A percentile compares a stretch with the other conserved stretches of the same genome.
Conservation (phyloP, 2,113 vertebrate species). For the Pandion haliaetus region DNA sequence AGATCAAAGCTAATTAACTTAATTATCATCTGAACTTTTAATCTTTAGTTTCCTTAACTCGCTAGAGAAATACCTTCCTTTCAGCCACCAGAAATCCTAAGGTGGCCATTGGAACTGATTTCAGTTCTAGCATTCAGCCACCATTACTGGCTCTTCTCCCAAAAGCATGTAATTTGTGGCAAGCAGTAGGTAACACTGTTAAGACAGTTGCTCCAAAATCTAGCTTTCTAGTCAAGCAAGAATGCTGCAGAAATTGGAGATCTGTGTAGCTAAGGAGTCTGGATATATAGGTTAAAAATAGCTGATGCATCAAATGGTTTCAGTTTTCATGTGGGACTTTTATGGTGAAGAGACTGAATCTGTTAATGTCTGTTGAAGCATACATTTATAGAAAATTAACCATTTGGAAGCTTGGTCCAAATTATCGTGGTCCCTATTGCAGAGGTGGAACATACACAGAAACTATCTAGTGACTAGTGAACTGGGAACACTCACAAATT, state of each 20-base stretch:
- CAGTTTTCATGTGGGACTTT: conserved; percentile 41
- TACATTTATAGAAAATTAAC: conserved; percentile 23
- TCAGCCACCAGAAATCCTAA: neutral
- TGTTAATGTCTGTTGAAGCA: neutral
- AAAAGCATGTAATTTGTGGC: neutral
- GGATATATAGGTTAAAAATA: conserved; percentile 53
- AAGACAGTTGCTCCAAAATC: neutral
- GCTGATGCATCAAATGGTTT: neutral
- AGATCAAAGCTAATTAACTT: neutral
- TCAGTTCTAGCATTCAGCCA: neutral
- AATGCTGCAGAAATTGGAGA: conserved; percentile 26
- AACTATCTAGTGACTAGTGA: neutral
- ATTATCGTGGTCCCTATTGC: neutral
- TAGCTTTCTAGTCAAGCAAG: neutral
- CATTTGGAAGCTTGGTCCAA: neutral
- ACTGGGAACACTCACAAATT: neutral
- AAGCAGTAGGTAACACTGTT: neutral
- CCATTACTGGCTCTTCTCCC: neutral
- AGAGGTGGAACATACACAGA: neutral
- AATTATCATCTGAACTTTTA: neutral
- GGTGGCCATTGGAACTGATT: neutral
- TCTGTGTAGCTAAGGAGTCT: conserved; percentile 26
- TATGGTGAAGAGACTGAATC: neutral
- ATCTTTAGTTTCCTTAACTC: neutral
- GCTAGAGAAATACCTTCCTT: neutral